Evolutionary conservation across 2,797 vertebrate species (phyloP).

Genomic region (Schizothorax lantsangensis): DNA sequence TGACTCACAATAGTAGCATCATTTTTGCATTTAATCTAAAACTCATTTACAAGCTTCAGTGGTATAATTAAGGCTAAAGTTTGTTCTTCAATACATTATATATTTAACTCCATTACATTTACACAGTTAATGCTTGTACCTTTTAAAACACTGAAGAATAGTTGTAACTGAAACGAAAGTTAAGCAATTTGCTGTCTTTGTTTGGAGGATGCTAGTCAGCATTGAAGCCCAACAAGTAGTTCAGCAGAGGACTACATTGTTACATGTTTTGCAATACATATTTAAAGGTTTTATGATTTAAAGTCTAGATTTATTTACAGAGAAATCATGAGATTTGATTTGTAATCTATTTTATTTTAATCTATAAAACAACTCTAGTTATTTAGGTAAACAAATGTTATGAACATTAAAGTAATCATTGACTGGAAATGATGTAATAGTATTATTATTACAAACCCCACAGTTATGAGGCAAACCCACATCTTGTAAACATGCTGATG

Average conservation of each 20-base stretch:
- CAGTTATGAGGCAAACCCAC: background rate
- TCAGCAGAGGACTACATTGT: background rate
- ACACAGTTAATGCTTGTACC: background rate
- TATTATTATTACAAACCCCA: background rate
- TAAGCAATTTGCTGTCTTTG: background rate
- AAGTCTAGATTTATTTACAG: background rate
- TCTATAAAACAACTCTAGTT: background rate
- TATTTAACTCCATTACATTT: background rate
- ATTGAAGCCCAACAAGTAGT: background rate
- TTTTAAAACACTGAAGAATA: background rate
- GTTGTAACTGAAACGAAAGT: background rate
- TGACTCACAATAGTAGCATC: background rate
- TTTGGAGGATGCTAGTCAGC: background rate
- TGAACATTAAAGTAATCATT: background rate
- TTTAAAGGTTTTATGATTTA: background rate
- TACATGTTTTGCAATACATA: background rate
- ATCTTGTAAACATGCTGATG: background rate
- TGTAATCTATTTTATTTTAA: background rate
- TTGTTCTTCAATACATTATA: background rate
- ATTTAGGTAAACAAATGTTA: background rate
- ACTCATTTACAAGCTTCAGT: background rate
- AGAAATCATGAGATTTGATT: background rate
- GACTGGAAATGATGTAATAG: background rate
- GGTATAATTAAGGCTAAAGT: background rate
- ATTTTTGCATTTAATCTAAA: background rate